Conservation (phyloP, 2,888 invertebrate species). For the Luffia ferchaultella region DNA sequence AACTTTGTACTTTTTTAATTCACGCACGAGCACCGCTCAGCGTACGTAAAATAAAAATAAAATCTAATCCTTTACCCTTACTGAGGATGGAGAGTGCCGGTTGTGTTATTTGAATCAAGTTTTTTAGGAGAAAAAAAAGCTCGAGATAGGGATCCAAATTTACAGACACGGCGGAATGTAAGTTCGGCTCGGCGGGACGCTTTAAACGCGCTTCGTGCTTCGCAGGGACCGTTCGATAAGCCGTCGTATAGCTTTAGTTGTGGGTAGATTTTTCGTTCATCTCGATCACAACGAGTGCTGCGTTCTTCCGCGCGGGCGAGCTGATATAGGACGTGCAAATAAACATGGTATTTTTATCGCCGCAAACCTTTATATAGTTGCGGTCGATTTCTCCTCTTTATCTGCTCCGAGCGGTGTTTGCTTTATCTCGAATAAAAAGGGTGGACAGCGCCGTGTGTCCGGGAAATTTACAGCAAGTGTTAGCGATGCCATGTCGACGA, state of each 20-base stretch:
- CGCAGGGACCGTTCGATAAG: slow-evolving; percentile 24
- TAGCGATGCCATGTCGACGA: background rate
- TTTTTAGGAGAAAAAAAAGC: slow-evolving; percentile 40
- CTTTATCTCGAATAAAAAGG: slow-evolving; percentile 58
- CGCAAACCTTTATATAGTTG: slow-evolving; percentile 65
- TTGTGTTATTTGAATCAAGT: slow-evolving; percentile 44
- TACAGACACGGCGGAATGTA: slow-evolving; percentile 54
- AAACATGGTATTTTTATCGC: slow-evolving; percentile 65
- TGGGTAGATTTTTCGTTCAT: slow-evolving; percentile 32
- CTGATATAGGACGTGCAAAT: slow-evolving; percentile 65
- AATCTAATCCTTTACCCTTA: slow-evolving; percentile 22
- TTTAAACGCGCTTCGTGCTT: slow-evolving; percentile 26
- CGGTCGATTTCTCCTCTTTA: slow-evolving; percentile 64
- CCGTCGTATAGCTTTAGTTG: slow-evolving; percentile 28
- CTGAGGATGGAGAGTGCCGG: slow-evolving; percentile 18
- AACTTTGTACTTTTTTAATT: background rate
- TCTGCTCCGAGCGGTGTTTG: slow-evolving; percentile 57
- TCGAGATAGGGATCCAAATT: slow-evolving; percentile 53
- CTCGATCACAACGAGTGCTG: slow-evolving; percentile 24
- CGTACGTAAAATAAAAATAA: slow-evolving; percentile 14
- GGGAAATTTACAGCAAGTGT: slow-evolving; percentile 7
- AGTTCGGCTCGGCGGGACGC: slow-evolving; percentile 28
- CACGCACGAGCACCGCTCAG: slow-evolving; percentile 6
- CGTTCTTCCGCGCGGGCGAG: slow-evolving; percentile 33
- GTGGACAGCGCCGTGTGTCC: slow-evolving; percentile 18